Base-by-base conservation (phyloP, 2,888 invertebrate genomes). In the Lapara coniferarum region DNA sequence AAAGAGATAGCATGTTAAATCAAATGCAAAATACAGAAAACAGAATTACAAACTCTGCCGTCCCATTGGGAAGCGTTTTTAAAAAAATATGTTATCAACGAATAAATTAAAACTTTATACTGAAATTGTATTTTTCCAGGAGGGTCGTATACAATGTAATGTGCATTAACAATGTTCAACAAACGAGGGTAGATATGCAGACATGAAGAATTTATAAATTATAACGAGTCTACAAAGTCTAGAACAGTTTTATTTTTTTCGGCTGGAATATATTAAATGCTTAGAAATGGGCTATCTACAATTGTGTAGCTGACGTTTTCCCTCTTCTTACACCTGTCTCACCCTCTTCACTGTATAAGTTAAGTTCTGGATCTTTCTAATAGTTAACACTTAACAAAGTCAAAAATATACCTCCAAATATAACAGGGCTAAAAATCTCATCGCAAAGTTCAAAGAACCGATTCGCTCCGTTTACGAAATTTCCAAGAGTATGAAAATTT, bases 401-500 rank as follows among this genome's bases (percentile, higher is more conserved):
- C 14, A 58, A 10, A 58, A 68, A 37, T 30, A 10, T 30, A 63
- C 19, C 16, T 10, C 49, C 49, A 55, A 16, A 55, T 56, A 16
- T 57, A 68, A 68, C 58, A 68, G 12, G 16, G 7, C 51, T 12
- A 51, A n/a, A 25, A 52, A 68, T 52, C 51, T 68, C 30, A 30
- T 37, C 14, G 51, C 57, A 30, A 66, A 73, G 69, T 78, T 77
- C 70, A 75, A 79, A 78, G 71, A 73, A 72, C 72, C 73, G 74
- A 77, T 76, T 66, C 69, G 67, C 63, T 16, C 58, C 67, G 66
- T 71, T 67, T 72, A 75, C 73, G 70, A 74, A 76, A 76, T 77
- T 70, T 53, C 12, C 69, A 46, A 63, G 69, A 75, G 75, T 75
- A 73, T 72, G 74, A 79, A 79, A 79, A 77, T 81, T 79, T 82